Conservation (phyloP, 1,140 invertebrate genomes). For the Atopsyche davidsoni region DNA sequence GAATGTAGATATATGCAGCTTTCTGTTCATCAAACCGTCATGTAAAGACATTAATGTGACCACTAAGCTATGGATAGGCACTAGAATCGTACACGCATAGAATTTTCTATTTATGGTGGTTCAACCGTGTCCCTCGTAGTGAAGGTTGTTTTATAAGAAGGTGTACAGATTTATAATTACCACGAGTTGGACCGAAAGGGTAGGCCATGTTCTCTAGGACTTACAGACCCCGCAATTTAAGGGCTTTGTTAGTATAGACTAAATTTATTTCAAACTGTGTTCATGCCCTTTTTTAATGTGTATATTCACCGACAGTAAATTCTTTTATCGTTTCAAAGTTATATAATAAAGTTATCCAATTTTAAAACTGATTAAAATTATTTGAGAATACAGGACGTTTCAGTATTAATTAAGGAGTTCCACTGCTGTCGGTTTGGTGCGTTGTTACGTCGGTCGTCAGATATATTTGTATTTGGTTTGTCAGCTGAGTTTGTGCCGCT, state of each 20-base stretch:
- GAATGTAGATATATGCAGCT: constrained; percentile 2
- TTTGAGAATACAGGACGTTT: no score
- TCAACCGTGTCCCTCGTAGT: constrained; percentile 21
- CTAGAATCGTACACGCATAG: constrained; percentile 22
- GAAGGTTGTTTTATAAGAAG: constrained; percentile 9
- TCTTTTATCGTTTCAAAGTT: no score
- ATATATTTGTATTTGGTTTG: no score
- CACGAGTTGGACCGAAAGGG: constrained; percentile 10
- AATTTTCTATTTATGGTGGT: constrained; percentile 24
- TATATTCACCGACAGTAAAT: no score
- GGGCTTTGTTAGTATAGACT: constrained; percentile 6
- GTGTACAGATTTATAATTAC: constrained; percentile 21
- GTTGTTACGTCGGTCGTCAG: no score
- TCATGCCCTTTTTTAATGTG: no score
- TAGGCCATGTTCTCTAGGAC: constrained; percentile 3
- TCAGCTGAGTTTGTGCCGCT: no score
- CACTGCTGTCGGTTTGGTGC: no score
- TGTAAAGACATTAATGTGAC: constrained; percentile 24
- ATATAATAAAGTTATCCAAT: no score
- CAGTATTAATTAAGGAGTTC: no score
- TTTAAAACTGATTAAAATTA: no score
- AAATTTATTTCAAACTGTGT: no score
- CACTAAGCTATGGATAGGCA: constrained; percentile 11
- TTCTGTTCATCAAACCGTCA: constrained; percentile 1
- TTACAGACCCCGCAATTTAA: not conserved